A percentile compares a stretch with the other conserved stretches of the same genome.
Conservation (phyloP, 2,797 vertebrate species). For the Dendrocincla fuliginosa region DNA sequence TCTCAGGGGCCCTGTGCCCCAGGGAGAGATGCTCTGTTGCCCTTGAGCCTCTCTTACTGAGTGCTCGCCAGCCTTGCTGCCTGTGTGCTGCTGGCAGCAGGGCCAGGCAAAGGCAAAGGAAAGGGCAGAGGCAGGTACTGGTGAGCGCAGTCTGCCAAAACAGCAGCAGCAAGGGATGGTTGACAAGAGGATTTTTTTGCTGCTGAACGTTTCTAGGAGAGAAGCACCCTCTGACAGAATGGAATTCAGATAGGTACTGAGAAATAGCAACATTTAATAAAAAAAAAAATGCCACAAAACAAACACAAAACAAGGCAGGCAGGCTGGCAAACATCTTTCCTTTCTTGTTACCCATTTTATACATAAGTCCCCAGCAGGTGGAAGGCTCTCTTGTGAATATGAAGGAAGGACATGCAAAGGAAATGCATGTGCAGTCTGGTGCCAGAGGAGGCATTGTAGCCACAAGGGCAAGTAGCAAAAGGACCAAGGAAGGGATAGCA, state of each 20-base stretch:
- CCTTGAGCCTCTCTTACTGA: accelerated
- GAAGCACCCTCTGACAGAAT: background rate
- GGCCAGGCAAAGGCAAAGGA: background rate
- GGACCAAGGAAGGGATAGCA: accelerated
- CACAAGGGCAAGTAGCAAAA: too few species aligned
- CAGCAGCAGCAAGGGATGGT: background rate
- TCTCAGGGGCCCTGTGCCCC: background rate
- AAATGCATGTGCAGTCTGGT: accelerated
- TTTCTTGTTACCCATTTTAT: background rate
- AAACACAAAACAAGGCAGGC: too few species aligned
- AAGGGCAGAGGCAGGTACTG: background rate
- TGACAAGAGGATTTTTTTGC: background rate
- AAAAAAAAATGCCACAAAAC: background rate
- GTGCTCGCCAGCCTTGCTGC: background rate
- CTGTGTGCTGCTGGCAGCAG: background rate
- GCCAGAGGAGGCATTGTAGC: background rate
- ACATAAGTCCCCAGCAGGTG: accelerated
- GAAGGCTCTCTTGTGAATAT: background rate
- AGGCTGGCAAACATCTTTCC: background rate
- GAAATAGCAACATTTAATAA: background rate
- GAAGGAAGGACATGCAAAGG: background rate
- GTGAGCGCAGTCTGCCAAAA: background rate
- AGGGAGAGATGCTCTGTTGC: accelerated
- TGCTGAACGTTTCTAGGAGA: background rate
- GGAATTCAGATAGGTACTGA: background rate